Conservation (phyloP, 1,140 invertebrate genomes). For the Ostrea denselamellosa region DNA sequence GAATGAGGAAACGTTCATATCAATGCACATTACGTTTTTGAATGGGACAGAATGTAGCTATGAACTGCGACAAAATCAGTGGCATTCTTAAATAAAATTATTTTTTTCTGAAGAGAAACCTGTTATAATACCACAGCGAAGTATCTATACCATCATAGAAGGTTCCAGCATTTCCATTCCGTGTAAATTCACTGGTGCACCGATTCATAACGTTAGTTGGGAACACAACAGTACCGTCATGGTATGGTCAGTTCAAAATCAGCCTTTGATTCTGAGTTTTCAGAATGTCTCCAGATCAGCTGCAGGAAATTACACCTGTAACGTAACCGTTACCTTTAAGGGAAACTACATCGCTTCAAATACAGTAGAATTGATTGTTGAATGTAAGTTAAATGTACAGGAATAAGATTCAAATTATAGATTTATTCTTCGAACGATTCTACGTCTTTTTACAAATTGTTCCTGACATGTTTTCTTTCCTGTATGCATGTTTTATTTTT, state of each 20-base stretch:
- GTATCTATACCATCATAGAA: neutral
- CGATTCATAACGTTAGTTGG: neutral
- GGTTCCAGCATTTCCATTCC: neutral
- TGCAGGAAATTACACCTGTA: conserved; percentile 4
- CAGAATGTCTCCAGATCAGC: neutral
- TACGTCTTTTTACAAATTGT: no score
- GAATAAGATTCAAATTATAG: no score
- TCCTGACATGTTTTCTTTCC: no score
- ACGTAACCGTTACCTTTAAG: neutral
- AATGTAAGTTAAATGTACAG: neutral
- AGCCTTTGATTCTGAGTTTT: neutral
- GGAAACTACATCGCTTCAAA: neutral
- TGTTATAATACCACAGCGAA: neutral
- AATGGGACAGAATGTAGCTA: no score
- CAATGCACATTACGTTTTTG: no score
- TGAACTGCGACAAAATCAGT: no score
- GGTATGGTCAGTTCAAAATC: neutral
- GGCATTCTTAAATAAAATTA: neutral
- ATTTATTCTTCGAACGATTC: no score
- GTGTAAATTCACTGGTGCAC: neutral
- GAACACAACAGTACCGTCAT: neutral
- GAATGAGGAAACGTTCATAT: no score
- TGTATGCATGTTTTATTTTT: no score
- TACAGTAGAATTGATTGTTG: neutral
- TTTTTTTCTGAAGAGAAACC: neutral